Conservation (phyloP, 2,797 vertebrate species). For the Poeciliopsis paucimaculata region DNA sequence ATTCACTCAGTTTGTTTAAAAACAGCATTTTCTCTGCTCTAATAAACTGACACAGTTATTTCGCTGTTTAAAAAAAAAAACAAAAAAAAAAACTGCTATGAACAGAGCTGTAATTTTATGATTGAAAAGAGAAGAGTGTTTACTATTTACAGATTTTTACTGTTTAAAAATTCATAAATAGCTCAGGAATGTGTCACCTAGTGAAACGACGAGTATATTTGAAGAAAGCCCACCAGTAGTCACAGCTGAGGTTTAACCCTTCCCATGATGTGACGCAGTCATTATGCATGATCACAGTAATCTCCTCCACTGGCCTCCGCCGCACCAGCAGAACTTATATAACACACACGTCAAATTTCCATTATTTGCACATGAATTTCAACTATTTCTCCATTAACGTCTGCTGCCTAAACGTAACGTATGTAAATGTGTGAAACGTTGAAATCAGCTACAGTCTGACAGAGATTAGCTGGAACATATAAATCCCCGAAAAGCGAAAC, state of each 20-base stretch:
- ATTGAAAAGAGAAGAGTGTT: not conserved
- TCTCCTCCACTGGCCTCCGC: not conserved
- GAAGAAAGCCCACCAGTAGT: not conserved
- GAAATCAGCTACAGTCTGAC: not conserved
- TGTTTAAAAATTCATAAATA: no score
- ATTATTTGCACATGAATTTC: not conserved
- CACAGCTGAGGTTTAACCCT: not conserved
- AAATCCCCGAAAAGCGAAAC: not conserved
- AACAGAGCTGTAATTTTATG: not conserved
- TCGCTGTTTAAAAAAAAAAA: not conserved
- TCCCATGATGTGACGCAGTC: not conserved
- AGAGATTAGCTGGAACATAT: not conserved
- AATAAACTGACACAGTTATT: not conserved
- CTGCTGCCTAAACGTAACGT: not conserved
- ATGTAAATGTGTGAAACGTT: not conserved
- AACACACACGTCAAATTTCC: not conserved
- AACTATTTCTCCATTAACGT: not conserved
- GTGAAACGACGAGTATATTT: not conserved
- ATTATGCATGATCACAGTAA: not conserved
- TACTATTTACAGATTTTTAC: no score
- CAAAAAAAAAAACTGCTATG: no score
- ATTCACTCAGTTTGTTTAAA: not conserved
- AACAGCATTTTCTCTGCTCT: not conserved
- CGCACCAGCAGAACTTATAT: not conserved
- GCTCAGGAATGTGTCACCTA: not conserved